Conservation (phyloP, 2,113 vertebrate species). For the Boleophthalmus pectinirostris region DNA sequence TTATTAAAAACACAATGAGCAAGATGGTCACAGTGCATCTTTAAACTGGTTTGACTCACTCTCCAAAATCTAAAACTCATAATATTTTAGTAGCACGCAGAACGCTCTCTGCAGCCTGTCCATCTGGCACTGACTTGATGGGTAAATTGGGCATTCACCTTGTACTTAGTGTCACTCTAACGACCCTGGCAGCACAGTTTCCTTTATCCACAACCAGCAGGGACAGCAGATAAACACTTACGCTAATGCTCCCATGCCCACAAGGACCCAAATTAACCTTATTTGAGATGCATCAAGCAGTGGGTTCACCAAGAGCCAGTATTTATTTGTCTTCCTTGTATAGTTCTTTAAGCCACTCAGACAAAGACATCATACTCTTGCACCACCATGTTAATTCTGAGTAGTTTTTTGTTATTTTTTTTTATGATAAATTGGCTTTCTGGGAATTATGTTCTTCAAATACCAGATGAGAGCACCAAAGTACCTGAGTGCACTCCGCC, state of each 20-base stretch:
- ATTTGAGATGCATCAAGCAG: conserved; percentile 65
- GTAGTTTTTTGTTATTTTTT: conserved; percentile 12
- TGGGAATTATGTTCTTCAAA: conserved; percentile 48
- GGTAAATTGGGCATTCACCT: conserved; percentile 46
- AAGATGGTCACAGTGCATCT: background rate
- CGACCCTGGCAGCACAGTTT: conserved; percentile 34
- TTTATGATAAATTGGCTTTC: conserved; percentile 63
- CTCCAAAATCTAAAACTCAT: background rate
- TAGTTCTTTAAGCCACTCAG: conserved; percentile 63
- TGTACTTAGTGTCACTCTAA: conserved; percentile 52
- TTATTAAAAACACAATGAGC: no score
- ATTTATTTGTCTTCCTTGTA: conserved; percentile 70
- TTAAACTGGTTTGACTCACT: background rate
- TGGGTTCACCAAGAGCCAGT: conserved; percentile 44
- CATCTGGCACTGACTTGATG: conserved; percentile 30
- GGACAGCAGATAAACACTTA: conserved; percentile 59
- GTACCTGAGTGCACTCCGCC: conserved; percentile 27
- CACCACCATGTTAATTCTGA: conserved; percentile 45
- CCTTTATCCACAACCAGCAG: conserved; percentile 46
- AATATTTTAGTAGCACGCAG: background rate
- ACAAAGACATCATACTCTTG: conserved; percentile 49
- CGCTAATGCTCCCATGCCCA: conserved; percentile 52
- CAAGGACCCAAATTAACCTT: conserved; percentile 67
- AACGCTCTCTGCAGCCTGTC: conserved; percentile 10
- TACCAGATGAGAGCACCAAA: conserved; percentile 35